Evolutionary conservation across 2,113 vertebrate genomes (phyloP), one percentile per base, ranked within the genome.

Genomic region (Pipra filicauda): DNA sequence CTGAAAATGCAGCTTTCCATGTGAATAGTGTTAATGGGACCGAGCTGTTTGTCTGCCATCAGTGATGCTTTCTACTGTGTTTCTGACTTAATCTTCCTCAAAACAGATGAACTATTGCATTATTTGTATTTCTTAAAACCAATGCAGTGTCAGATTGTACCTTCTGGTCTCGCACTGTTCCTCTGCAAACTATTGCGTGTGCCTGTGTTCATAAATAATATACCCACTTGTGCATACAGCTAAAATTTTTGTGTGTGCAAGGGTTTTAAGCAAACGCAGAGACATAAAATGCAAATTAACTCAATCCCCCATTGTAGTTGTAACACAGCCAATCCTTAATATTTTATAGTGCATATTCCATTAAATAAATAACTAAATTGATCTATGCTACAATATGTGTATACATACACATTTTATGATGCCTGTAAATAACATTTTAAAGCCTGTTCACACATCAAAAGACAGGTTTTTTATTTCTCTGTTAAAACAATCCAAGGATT

Each of bases 401-500:
- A 76, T 52, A n/a, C 24, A 66, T 74, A 82, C 49, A 95, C 87
- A 91, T 79, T 88, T 74, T 93, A 90, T 46, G 67, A 85, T 71
- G 64, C 48, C 71, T 93, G 72, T 89, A 94, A 95, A 89, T 87
- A 94, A 89, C 27, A 70, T 93, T 95, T 97, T 74, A 79, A 92
- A 97, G 89, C 67, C 90, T 92, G 95, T 94, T 93, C 65, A 93
- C 87, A 88, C 89, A 72, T 77, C 76, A 94, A 96, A 84, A 81
- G 78, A 83, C 77, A 85, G 43, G 72, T 94, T 90, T 85, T 94
- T 96, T 98, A 97, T 90, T 96, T 97, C 86, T 95, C 64, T 95
- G 59, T 74, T 90, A 93, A 94, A 95, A 92, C 39, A 77, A 94
- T 94, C 85, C 93, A 86, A 91, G 51, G 58, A 54, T 79, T 95